These are phyloP conservation scores for Antidorcas marsupialis DNA, from an alignment of 2,113 vertebrate species.

Conservation along the genomic window DNA sequence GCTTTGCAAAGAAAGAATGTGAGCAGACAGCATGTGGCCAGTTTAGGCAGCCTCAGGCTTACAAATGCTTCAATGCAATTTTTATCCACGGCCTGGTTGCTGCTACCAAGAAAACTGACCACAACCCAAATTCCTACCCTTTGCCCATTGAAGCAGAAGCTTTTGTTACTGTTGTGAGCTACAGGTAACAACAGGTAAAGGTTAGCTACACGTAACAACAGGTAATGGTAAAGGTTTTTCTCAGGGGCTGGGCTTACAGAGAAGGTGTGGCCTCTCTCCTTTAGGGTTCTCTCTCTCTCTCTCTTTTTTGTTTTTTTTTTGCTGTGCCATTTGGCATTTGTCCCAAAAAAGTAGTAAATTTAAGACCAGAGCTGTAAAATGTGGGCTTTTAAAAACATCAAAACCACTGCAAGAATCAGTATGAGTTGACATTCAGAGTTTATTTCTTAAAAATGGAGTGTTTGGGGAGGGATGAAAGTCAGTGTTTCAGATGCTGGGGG, in stretches of 20 bases:
- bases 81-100: not conserved
- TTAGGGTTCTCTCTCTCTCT: not conserved
- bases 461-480: not conserved
- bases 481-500: not conserved
- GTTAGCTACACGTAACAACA: not conserved
- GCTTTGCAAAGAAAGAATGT: not conserved
- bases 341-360: slow-evolving; percentile 46
- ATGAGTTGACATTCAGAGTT: not conserved
- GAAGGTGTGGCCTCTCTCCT: not conserved
- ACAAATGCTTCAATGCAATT: not conserved
- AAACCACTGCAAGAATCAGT: slow-evolving; percentile 29
- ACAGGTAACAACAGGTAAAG: not conserved
- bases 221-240: not conserved
- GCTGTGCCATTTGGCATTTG: slow-evolving; percentile 18
- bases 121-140: not conserved
- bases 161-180: not conserved
- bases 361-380: slow-evolving; percentile 8
- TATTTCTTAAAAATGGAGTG: slow-evolving; percentile 25
- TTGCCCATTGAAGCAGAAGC: not conserved
- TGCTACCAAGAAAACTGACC: not conserved
- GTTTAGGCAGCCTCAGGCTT: not conserved
- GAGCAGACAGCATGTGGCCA: not conserved
- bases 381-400: slow-evolving; percentile 30
- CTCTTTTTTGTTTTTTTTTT: not conserved
- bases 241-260: not conserved